These are phyloP conservation scores for Drosophila paulistorum DNA, from an alignment of 1,140 invertebrate genomes.

Conservation along the genomic window DNA sequence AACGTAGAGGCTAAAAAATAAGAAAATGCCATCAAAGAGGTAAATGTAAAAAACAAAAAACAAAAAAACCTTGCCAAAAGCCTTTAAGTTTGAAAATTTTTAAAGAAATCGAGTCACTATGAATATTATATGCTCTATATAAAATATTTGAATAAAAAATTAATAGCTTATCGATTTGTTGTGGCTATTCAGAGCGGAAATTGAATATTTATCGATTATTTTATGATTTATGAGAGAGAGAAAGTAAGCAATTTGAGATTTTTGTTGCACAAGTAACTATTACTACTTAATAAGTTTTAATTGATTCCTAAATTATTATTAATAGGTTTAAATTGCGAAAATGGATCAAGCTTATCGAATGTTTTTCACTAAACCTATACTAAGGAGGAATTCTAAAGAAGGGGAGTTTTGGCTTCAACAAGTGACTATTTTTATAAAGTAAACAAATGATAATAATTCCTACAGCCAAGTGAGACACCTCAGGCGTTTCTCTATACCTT, in stretches of 20 bases:
- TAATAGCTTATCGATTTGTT: no score
- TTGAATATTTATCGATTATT: no score
- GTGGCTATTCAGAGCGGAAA: no score
- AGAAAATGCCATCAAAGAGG: slow-evolving; percentile 6
- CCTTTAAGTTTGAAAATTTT: slow-evolving; percentile 58
- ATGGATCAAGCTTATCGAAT: no score
- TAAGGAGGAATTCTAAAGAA: background rate
- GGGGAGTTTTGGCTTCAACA: background rate
- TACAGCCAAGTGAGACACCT: background rate
- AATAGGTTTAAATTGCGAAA: no score
- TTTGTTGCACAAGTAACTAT: no score
- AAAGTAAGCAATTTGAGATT: no score
- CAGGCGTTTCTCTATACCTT: slow-evolving; percentile 17
- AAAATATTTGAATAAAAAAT: background rate
- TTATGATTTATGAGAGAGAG: no score
- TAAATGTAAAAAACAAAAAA: slow-evolving; percentile 15
- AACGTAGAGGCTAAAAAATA: slow-evolving; percentile 17
- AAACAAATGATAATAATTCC: background rate
- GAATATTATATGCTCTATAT: background rate
- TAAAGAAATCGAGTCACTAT: slow-evolving; percentile 1
- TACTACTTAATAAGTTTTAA: no score
- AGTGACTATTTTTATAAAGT: background rate
- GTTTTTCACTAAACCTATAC: no score
- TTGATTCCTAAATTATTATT: no score
- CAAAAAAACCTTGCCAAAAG: slow-evolving; percentile 58